Evolutionary conservation across 2,113 vertebrate species (phyloP).

Genomic region (Cacatua alba): DNA sequence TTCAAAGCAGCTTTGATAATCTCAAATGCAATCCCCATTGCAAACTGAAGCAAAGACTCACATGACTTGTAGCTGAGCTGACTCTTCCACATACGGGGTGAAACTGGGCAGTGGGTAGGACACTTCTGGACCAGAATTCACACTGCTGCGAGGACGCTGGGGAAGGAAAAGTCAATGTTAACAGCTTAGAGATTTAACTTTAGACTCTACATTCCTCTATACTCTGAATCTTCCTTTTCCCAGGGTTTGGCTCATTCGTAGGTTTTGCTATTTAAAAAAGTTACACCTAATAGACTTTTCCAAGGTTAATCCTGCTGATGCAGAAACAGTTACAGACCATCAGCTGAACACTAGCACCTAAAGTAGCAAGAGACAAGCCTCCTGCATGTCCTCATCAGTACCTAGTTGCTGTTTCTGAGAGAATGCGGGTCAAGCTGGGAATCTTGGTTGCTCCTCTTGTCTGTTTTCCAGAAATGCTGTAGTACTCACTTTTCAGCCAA

Average conservation of each 20-base stretch:
- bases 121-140: slow-evolving; percentile 11
- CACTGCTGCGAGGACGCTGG: slow-evolving; percentile 67
- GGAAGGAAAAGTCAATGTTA: slow-evolving; percentile 39
- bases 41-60: slow-evolving; percentile 73
- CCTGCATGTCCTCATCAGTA: fast-evolving
- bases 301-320: neutral
- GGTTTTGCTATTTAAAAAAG: neutral
- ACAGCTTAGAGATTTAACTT: neutral
- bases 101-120: slow-evolving; percentile 75
- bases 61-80: slow-evolving; percentile 85
- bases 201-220: neutral
- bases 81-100: slow-evolving; percentile 91
- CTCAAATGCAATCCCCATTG: neutral
- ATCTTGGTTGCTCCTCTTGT: neutral
- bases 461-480: neutral
- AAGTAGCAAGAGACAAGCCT: neutral
- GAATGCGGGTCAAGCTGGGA: neutral
- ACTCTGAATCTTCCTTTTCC: neutral
- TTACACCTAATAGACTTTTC: neutral
- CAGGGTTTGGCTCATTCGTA: neutral
- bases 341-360: neutral
- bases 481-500: neutral
- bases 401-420: neutral
- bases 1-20: neutral
- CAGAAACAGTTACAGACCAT: neutral